A percentile compares a stretch with the other conserved stretches of the same genome.
Evolutionary conservation across 2,888 invertebrate species (phyloP).

Genomic region (Folsomia candida): DNA sequence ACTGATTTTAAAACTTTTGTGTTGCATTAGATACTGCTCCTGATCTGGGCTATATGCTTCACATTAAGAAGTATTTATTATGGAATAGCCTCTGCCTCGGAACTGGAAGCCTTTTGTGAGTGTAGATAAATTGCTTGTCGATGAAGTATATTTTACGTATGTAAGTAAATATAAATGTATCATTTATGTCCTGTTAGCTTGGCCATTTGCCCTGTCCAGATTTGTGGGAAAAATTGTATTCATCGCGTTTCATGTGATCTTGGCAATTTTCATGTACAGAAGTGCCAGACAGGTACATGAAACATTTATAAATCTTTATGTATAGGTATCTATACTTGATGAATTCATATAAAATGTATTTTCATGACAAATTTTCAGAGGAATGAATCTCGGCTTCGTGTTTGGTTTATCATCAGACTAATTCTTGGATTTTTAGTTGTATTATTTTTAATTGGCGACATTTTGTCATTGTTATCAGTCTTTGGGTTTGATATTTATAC

Average conservation of each 20-base stretch:
- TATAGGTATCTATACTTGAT: no score
- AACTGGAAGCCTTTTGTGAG: constrained; percentile 34
- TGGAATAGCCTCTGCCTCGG: constrained; percentile 29
- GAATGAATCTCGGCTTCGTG: constrained; percentile 27
- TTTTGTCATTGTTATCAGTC: constrained; percentile 22
- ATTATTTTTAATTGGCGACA: constrained; percentile 29
- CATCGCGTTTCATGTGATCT: constrained; percentile 26
- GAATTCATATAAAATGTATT: not conserved
- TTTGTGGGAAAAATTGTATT: constrained; percentile 34
- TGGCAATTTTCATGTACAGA: constrained; percentile 30
- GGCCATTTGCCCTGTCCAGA: constrained; percentile 33
- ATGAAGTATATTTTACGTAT: not conserved
- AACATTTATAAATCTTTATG: not conserved
- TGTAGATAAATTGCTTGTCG: not conserved
- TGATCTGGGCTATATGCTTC: constrained; percentile 27
- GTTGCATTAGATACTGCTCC: constrained; percentile 25
- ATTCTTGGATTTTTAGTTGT: constrained; percentile 30
- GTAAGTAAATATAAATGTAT: not conserved
- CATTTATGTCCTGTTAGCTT: constrained; percentile 18
- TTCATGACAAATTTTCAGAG: constrained; percentile 20
- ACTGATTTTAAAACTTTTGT: not conserved
- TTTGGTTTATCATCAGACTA: constrained; percentile 32
- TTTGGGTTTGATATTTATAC: constrained; percentile 33
- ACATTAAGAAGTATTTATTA: constrained; percentile 28
- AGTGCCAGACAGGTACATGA: constrained; percentile 34